A percentile compares a stretch with the other conserved stretches of the same genome.
phyloP scores from a whole-genome alignment of 2,797 vertebrate species.

The Falco naumanni region DNA sequence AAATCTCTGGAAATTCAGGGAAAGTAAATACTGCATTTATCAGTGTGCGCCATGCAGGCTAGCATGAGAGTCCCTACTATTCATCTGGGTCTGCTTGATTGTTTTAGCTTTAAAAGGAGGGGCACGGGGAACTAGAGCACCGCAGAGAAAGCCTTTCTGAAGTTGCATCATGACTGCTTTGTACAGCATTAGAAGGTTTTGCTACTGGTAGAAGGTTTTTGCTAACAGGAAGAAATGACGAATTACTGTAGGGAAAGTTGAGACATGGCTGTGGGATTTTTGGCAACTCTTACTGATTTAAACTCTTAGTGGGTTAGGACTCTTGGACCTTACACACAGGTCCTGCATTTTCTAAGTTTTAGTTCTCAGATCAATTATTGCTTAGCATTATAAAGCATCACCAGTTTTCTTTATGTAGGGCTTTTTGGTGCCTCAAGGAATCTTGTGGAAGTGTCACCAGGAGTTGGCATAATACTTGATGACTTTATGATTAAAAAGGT shows the following conservation, averaged over 20 bases:
- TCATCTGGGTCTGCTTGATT: not conserved
- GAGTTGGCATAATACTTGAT: not conserved
- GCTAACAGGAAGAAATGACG: not conserved
- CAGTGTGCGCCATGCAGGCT: not conserved
- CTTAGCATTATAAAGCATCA: not conserved
- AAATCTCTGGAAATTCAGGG: not conserved
- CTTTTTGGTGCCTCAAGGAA: not conserved
- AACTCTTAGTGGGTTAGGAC: not conserved
- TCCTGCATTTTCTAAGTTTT: not conserved
- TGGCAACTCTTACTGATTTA: not conserved
- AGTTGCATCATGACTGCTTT: not conserved
- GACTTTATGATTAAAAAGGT: not conserved
- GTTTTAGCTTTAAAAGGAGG: not conserved
- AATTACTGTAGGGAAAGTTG: not conserved
- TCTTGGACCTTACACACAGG: not conserved
- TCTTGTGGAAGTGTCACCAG: not conserved
- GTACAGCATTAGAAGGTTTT: not conserved
- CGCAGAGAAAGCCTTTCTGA: not conserved
- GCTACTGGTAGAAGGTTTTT: not conserved
- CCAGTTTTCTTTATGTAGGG: not conserved
- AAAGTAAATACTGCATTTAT: not conserved
- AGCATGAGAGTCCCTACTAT: not conserved
- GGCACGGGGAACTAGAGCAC: not conserved
- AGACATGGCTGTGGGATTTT: not conserved
- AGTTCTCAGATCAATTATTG: not conserved